phyloP scores from a whole-genome alignment of 2,888 invertebrate genomes.

The Hemithea aestivaria region DNA sequence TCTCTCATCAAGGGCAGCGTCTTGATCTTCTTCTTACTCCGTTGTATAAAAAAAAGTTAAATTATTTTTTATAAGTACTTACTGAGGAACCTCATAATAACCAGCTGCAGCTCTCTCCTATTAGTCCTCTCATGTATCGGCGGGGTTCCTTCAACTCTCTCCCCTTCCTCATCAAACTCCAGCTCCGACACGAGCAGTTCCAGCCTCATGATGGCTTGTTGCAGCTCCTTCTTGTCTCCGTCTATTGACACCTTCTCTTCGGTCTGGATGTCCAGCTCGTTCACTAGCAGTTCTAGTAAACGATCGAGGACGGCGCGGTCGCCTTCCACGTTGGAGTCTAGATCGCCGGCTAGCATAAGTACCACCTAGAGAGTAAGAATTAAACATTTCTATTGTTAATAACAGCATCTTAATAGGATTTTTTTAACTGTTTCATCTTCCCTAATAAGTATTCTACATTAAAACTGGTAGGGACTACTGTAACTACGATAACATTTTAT shows the following conservation, averaged over 20 bases:
- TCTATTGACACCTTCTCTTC: conserved; percentile 68
- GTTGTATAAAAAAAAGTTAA: too few species aligned
- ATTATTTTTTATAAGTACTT: too few species aligned
- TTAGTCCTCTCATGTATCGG: conserved; percentile 83
- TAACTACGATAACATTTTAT: too few species aligned
- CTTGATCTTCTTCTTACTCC: too few species aligned
- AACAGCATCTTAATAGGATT: too few species aligned
- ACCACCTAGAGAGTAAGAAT: conserved; percentile 82
- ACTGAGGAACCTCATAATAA: conserved; percentile 92
- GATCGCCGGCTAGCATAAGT: conserved; percentile 92
- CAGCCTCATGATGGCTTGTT: conserved; percentile 91
- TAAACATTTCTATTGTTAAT: too few species aligned
- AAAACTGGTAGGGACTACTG: too few species aligned
- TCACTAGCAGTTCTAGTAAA: conserved; percentile 85
- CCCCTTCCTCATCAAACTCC: conserved; percentile 79
- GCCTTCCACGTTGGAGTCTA: conserved; percentile 90
- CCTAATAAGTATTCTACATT: too few species aligned
- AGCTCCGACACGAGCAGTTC: conserved; percentile 85
- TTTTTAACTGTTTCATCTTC: too few species aligned
- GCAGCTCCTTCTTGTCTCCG: conserved; percentile 88
- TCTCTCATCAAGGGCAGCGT: too few species aligned
- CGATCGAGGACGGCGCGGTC: conserved; percentile 88
- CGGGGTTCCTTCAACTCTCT: conserved; percentile 54
- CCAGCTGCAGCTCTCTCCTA: conserved; percentile 90
- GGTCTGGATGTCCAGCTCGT: conserved; percentile 83